These are phyloP conservation scores for Procambarus clarkii DNA, from an alignment of 1,140 invertebrate species.

Conservation along the genomic window DNA sequence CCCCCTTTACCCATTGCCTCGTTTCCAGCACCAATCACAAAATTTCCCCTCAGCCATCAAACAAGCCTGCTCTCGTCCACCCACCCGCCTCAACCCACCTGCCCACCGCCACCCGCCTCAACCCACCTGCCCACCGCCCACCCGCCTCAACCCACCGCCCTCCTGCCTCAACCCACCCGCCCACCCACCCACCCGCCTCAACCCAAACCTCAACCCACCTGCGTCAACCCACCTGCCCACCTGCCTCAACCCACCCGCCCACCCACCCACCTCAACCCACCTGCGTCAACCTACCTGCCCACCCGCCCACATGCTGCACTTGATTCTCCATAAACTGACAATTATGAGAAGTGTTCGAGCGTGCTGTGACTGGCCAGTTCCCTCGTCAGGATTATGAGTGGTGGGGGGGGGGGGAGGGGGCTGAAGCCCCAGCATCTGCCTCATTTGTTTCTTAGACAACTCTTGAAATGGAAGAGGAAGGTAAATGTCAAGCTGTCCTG, in stretches of 20 bases:
- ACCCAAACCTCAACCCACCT: too few relatives aligned
- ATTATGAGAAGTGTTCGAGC: slow-evolving; percentile 43
- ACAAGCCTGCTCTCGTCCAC: too few relatives aligned
- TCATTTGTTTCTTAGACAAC: slow-evolving; percentile 54
- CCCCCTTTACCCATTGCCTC: neutral
- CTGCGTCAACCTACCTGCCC: too few relatives aligned
- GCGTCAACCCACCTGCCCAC: too few relatives aligned
- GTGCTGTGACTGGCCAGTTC: slow-evolving; percentile 50
- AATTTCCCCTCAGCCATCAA: too few relatives aligned
- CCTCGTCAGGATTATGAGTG: slow-evolving; percentile 56
- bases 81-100: too few relatives aligned
- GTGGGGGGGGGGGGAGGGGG: neutral
- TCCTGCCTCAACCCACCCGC: neutral
- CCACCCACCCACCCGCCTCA: too few relatives aligned
- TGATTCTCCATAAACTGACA: slow-evolving; percentile 57
- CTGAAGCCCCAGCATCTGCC: neutral
- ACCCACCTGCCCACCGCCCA: too few relatives aligned
- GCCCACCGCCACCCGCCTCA: too few relatives aligned
- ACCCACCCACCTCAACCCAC: neutral
- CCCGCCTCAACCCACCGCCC: too few relatives aligned
- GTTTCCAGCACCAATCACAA: too few relatives aligned
- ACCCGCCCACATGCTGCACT: slow-evolving; percentile 29
- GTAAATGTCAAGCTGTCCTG: neutral
- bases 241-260: neutral
- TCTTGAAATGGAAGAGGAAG: slow-evolving; percentile 1